Evolutionary conservation across 2,797 vertebrate species (phyloP), one percentile per base, ranked within the genome.

Genomic region (Falco cherrug): DNA sequence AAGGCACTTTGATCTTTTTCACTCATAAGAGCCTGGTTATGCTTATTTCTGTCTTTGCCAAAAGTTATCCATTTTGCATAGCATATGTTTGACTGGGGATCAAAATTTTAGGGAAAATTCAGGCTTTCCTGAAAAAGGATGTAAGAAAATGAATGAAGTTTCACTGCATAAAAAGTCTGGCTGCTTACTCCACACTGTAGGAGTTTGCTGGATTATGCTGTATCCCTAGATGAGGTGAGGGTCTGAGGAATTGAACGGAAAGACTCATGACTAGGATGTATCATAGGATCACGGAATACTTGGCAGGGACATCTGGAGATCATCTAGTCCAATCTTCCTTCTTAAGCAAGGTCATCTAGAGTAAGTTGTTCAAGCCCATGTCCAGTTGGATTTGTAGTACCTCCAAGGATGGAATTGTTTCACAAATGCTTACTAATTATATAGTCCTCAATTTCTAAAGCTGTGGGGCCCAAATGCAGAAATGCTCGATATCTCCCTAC

Each of bases 301-400:
- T 77, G 21, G 6, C 28, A 89, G 31, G 3, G 15, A n/a, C 39
- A 6, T 81, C 35, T 71, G 16, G 19, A 64, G 18, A 41, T 45
- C 25, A 31, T 21, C 29, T 65, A 43, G 6, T 50, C 31, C 69
- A 76, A 35, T 5, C 3, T 41, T 68, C 5, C 47, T 67, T 79
- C 48, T 56, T 11, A 64, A 16, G 11, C 21, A 53, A 68, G 21
- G 8, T 82, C 15, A 68, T 12, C 41, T 65, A 89, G 2, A 91
- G 6, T 5, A 83, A 82, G 37, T 43, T 76, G 21, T 2, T 65
- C 15, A 50, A 45, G 13, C 26, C 20, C 19, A 12, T 0, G 0
- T 50, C 17, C 28, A 35, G 12, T 13, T 5, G 5, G n/a, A 14
- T 68, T 84, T 68, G 71, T 6, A 71, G 8, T 31, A 51, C 24